phyloP scores from a whole-genome alignment of 1,140 invertebrate genomes.

The Dreissena polymorpha region DNA sequence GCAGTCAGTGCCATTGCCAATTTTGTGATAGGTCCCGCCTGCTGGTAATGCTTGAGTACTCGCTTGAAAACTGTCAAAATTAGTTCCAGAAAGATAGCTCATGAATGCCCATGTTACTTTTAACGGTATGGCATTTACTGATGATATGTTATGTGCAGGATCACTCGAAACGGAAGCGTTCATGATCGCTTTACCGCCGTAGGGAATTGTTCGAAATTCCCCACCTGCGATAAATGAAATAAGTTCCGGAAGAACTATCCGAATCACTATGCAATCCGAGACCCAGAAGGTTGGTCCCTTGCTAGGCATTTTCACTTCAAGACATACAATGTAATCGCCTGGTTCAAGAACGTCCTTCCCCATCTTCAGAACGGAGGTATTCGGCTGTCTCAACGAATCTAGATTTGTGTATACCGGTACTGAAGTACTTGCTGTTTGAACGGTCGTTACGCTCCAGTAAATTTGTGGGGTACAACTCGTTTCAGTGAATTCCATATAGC shows the following conservation, averaged over 20 bases:
- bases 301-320: slow-evolving; percentile 18
- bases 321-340: slow-evolving; percentile 15
- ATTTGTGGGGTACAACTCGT: background rate
- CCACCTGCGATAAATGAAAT: slow-evolving; percentile 19
- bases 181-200: background rate
- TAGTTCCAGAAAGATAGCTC: background rate
- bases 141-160: background rate
- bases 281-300: background rate
- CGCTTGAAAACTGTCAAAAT: too few species aligned
- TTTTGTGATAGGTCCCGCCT: background rate
- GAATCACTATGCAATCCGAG: background rate
- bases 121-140: background rate
- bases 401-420: background rate
- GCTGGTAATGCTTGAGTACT: too few species aligned
- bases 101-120: background rate
- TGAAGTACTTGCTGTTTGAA: background rate
- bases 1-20: slow-evolving; percentile 15
- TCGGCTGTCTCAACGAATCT: background rate
- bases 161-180: slow-evolving; percentile 15
- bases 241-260: slow-evolving; percentile 24
- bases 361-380: background rate
- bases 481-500: slow-evolving; percentile 20
- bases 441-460: slow-evolving; percentile 24
- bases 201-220: slow-evolving; percentile 10
- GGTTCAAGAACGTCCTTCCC: background rate